phyloP scores from a whole-genome alignment of 2,888 invertebrate genomes.

The Volucella inanis region DNA sequence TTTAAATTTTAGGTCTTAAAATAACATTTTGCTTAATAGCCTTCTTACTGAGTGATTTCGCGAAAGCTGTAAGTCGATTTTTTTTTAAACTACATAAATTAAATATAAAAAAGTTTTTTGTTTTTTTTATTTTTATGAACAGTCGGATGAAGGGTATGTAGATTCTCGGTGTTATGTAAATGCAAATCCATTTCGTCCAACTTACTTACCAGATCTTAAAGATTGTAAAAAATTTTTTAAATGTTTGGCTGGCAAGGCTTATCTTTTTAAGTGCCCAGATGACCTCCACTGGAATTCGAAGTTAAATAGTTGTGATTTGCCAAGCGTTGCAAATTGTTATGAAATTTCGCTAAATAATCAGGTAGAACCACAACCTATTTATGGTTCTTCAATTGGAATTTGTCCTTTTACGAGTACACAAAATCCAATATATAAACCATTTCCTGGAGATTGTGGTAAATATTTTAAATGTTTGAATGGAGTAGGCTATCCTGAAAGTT shows the following conservation, averaged over 20 bases:
- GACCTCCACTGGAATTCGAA: conserved; percentile 77
- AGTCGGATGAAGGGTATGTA: conserved; percentile 31
- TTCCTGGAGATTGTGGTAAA: conserved; percentile 77
- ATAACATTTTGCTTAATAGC: background rate
- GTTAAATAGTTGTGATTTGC: conserved; percentile 76
- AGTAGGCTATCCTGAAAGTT: conserved; percentile 51
- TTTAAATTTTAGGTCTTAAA: conserved; percentile 6
- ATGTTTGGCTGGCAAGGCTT: conserved; percentile 60
- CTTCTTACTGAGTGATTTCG: conserved; percentile 14
- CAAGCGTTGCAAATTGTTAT: conserved; percentile 63
- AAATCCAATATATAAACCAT: background rate
- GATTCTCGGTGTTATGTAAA: conserved; percentile 41
- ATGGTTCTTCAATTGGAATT: too few species aligned
- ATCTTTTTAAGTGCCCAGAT: conserved; percentile 70
- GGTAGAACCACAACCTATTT: too few species aligned
- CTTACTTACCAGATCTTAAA: conserved; percentile 76
- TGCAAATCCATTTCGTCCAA: conserved; percentile 78
- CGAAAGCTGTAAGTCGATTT: conserved; percentile 30
- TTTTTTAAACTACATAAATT: background rate
- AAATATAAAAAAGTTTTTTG: background rate
- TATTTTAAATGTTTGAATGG: conserved; percentile 76
- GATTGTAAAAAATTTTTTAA: conserved; percentile 78
- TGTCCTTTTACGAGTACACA: too few species aligned
- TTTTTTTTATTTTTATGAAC: background rate
- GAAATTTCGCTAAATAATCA: too few species aligned